Percentiles rank a stretch among this genome's conserved stretches.
Conservation (phyloP, 2,797 vertebrate species). For the Pyrrhura leucotis region DNA sequence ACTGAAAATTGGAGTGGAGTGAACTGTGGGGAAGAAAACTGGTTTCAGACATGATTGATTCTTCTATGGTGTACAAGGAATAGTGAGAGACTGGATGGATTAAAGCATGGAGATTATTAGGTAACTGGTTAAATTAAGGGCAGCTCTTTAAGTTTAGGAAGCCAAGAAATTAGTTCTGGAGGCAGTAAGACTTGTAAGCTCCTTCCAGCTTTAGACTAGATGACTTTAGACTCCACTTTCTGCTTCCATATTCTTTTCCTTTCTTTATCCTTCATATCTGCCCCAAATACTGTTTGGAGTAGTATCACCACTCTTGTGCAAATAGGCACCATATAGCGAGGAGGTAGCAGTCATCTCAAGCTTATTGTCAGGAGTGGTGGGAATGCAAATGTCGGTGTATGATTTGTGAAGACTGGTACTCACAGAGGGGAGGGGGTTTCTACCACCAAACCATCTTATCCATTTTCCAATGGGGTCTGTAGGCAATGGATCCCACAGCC, state of each 20-base stretch:
- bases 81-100: neutral
- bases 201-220: neutral
- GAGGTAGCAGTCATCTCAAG: neutral
- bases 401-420: constrained; percentile 20
- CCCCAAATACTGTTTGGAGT: neutral
- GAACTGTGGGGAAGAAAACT: neutral
- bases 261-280: neutral
- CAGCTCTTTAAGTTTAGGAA: neutral
- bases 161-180: neutral
- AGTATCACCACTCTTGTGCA: neutral
- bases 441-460: neutral
- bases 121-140: neutral
- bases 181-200: neutral
- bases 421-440: neutral
- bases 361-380: neutral
- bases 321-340: neutral
- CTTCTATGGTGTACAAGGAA: neutral
- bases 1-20: neutral
- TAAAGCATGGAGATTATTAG: neutral
- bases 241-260: neutral
- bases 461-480: neutral
- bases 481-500: constrained; percentile 30
- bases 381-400: neutral
- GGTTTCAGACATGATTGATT: neutral
- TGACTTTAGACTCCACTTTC: neutral